Percentiles rank a stretch among this genome's conserved stretches.
phyloP scores from a whole-genome alignment of 2,797 vertebrate species.

The Sitta carolinensis region DNA sequence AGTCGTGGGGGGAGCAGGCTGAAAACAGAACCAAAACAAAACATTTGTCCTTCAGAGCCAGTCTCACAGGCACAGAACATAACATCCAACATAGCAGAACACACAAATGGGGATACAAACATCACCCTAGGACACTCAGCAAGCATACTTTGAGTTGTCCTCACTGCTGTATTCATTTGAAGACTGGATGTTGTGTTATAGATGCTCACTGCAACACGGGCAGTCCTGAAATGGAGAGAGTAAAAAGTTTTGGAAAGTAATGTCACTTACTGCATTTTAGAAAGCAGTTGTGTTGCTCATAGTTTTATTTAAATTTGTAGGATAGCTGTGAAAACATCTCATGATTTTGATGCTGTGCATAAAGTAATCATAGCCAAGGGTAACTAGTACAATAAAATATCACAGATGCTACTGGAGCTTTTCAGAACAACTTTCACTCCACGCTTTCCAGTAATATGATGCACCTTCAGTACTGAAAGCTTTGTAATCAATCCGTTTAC shows the following conservation, averaged over 20 bases:
- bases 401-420: neutral
- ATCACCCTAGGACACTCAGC: no score
- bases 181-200: neutral
- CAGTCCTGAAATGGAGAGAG: neutral
- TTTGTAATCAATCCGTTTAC: neutral
- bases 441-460: neutral
- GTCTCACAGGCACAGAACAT: no score
- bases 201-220: neutral
- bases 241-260: neutral
- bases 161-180: neutral
- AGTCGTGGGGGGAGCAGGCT: no score
- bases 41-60: no score
- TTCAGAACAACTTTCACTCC: neutral
- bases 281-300: neutral
- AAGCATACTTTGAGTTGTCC: neutral
- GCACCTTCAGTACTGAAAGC: neutral
- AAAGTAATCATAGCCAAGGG: neutral
- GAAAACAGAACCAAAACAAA: no score
- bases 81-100: no score
- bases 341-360: neutral
- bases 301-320: neutral
- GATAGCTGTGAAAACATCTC: neutral
- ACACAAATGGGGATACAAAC: no score
- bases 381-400: neutral
- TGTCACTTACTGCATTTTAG: neutral